Base-by-base conservation (phyloP, 2,113 vertebrate genomes). In the Oostethus manadensis region DNA sequence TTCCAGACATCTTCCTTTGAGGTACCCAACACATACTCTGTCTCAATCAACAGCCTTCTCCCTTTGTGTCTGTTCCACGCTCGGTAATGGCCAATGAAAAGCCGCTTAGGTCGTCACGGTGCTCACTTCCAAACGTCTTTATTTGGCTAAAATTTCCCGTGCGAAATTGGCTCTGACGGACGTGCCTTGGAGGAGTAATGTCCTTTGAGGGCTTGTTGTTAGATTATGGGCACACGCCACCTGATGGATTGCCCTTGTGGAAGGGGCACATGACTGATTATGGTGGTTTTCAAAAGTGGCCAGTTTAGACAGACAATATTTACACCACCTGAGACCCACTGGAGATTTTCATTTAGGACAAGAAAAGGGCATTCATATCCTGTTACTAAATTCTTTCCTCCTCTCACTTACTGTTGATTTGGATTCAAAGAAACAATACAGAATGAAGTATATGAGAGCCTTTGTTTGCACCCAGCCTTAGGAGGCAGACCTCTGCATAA, bases 11-110 rank as follows among this genome's bases (percentile, higher is more conserved):
- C 63, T 58, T 26, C 38, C 63, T 61, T 45, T 46, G 60, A 59
- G 49, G 38, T 13, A 42, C 10, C 56, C 57, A 62, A 48, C 56
- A 56, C 23, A 26, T 64, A 42, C 66, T 83, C 65, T 35, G 48
- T 70, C 72, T 80, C 51, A 55, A 57, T 78, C 61, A 62, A 6
- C 16, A 58, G 54, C 21, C 10, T 38, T 55, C 50, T 45, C 23
- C 13, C 49, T 74, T 66, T 66, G 56, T 80, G 51, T 72, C 64
- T 14, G 53, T 63, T 68, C 68, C n/a, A 55, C 26, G 51, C 60
- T 51, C 33, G 76, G 73, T 73, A 73, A 68, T 77, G 54, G 71
- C 17, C 62, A 66, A 73, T 77, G 60, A 70, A 56, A 49, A 70
- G 62, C 60, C 45, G 45, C 46, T 59, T 33, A 45, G 60, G 58